Conservation (phyloP, 2,888 invertebrate species). For the Octodonta nipae region DNA sequence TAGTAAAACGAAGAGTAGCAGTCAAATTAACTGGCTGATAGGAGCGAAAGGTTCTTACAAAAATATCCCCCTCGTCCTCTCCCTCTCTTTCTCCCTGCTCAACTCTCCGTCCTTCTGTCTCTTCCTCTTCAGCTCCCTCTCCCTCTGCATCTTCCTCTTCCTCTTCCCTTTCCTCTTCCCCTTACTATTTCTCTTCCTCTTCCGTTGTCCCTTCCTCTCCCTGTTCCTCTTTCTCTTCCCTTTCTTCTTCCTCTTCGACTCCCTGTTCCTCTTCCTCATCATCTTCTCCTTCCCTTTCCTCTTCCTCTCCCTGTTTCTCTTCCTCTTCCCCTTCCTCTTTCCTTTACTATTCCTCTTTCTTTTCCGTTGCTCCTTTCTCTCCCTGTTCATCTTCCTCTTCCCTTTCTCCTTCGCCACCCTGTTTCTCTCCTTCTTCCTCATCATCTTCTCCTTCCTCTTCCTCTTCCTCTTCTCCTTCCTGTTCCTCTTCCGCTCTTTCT, state of each 20-base stretch:
- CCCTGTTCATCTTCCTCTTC: too few species aligned
- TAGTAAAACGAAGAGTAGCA: too few species aligned
- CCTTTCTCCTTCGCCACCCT: too few species aligned
- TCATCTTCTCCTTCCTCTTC: too few species aligned
- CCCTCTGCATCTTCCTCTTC: not conserved
- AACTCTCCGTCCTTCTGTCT: conserved; percentile 3
- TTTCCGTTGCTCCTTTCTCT: too few species aligned
- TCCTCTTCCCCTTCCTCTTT: too few species aligned
- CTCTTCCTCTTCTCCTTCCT: too few species aligned
- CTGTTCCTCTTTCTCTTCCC: conserved; percentile 1
- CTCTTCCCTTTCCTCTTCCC: not conserved
- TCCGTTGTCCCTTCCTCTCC: conserved; percentile 1
- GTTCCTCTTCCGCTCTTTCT: too few species aligned
- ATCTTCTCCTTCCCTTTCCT: conserved; percentile 1
- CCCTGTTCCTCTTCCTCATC: conserved; percentile 3
- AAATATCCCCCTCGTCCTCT: conserved; percentile 3
- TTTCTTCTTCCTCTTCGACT: conserved; percentile 3
- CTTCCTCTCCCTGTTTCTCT: conserved; percentile 3
- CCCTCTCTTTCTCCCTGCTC: conserved; percentile 4
- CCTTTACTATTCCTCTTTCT: conserved; percentile 1
- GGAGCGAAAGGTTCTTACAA: too few species aligned
- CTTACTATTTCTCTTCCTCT: too few species aligned
- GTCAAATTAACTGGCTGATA: too few species aligned
- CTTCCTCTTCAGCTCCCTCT: conserved; percentile 3
- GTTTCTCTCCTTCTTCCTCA: too few species aligned